phyloP scores from a whole-genome alignment of 1,140 invertebrate genomes.

The Atta cephalotes region DNA sequence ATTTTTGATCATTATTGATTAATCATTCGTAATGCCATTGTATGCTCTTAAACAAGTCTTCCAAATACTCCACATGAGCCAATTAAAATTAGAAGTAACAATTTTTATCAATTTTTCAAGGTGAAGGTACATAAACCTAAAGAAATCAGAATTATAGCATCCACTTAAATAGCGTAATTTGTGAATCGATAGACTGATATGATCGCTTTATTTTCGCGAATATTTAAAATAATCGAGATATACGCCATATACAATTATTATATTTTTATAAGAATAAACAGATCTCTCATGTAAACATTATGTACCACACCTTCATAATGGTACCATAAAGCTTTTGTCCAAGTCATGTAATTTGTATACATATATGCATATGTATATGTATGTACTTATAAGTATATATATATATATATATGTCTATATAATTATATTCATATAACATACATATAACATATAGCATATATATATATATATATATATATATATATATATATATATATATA shows the following conservation, averaged over 20 bases:
- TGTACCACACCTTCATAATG: slow-evolving; percentile 38
- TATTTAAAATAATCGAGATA: slow-evolving; percentile 27
- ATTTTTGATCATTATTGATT: slow-evolving; percentile 38
- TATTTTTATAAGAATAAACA: slow-evolving; percentile 34
- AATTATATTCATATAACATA: neutral
- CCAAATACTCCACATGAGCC: neutral
- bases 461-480: no score
- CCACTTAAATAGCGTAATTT: neutral
- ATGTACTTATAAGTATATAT: no score
- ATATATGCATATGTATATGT: neutral
- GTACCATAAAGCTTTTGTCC: slow-evolving; percentile 52
- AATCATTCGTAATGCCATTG: slow-evolving; percentile 60
- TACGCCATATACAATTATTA: slow-evolving; percentile 17
- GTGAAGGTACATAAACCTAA: slow-evolving; percentile 12
- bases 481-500: no score
- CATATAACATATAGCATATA: neutral
- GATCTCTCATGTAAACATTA: slow-evolving; percentile 35
- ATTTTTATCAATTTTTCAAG: slow-evolving; percentile 25
- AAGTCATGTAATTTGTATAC: slow-evolving; percentile 39
- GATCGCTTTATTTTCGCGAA: neutral
- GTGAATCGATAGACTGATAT: slow-evolving; percentile 12
- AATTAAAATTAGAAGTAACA: slow-evolving; percentile 46
- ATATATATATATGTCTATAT: neutral
- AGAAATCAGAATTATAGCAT: slow-evolving; percentile 24
- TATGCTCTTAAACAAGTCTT: slow-evolving; percentile 23